Evolutionary conservation across 2,113 vertebrate species (phyloP).

Genomic region (Perca flavescens): DNA sequence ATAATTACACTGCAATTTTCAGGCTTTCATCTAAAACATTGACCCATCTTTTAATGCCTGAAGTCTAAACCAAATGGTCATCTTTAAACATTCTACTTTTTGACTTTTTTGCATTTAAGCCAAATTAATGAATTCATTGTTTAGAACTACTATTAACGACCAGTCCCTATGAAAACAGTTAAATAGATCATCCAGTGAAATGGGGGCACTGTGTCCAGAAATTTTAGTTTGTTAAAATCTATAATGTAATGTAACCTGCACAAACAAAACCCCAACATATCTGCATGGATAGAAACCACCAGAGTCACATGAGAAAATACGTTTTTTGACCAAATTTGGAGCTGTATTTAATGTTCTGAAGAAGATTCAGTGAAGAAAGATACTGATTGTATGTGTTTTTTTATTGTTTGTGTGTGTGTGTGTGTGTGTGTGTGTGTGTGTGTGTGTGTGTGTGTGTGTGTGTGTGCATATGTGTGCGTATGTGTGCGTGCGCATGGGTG

Average conservation of each 20-base stretch:
- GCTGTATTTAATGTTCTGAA: constrained; percentile 24
- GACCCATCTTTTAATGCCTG: neutral
- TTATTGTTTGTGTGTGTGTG: constrained; percentile 13
- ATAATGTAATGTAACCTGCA: neutral
- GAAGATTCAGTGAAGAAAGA: constrained; percentile 23
- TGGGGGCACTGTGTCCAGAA: neutral
- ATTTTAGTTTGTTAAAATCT: neutral
- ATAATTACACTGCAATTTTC: constrained; percentile 1
- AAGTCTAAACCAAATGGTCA: neutral
- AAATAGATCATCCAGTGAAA: neutral
- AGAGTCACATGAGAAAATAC: constrained; percentile 16
- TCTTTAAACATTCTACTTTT: neutral
- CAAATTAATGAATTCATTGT: neutral
- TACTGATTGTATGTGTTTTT: constrained; percentile 41
- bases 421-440: constrained; percentile 16
- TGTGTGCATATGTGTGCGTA: constrained; percentile 1
- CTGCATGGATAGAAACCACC: constrained; percentile 8
- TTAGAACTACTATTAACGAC: neutral
- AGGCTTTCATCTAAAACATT: neutral
- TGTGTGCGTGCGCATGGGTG: constrained; percentile 21
- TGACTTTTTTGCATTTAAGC: neutral
- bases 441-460: neutral
- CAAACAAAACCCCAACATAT: constrained; percentile 20
- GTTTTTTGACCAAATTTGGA: constrained; percentile 17
- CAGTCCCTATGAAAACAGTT: neutral